phyloP scores from a whole-genome alignment of 2,797 vertebrate species.

The Paguma larvata region DNA sequence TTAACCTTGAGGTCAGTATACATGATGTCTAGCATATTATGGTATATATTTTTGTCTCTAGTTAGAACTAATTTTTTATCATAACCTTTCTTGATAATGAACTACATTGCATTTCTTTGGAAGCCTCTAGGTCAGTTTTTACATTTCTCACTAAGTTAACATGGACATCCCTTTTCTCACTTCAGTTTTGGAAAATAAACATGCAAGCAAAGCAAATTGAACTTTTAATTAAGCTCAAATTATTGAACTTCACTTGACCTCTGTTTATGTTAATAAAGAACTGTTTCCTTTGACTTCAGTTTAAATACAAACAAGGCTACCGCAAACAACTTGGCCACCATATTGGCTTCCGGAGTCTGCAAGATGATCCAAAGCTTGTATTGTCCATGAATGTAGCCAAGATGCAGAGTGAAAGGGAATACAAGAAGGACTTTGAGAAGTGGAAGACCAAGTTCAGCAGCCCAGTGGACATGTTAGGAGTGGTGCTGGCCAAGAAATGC shows the following conservation, averaged over 20 bases:
- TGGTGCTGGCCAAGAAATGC: constrained; percentile 92
- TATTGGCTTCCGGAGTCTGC: constrained; percentile 93
- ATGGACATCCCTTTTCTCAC: not conserved
- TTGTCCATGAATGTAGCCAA: constrained; percentile 96
- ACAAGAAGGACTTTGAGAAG: constrained; percentile 96
- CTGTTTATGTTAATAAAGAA: constrained; percentile 52
- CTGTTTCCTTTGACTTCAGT: constrained; percentile 88
- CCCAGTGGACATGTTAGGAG: constrained; percentile 96
- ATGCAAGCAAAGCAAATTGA: not conserved
- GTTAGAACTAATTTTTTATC: constrained; percentile 39
- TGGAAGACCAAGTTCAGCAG: constrained; percentile 94
- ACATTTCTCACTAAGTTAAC: constrained; percentile 44
- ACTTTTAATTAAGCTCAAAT: not conserved
- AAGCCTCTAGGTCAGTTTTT: constrained; percentile 20
- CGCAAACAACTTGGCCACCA: constrained; percentile 95
- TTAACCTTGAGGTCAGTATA: not conserved
- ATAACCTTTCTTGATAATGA: constrained; percentile 24
- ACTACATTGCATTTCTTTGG: not conserved
- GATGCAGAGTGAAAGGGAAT: constrained; percentile 95
- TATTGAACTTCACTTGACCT: not conserved
- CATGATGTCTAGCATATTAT: not conserved
- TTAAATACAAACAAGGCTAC: constrained; percentile 96
- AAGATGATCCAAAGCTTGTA: constrained; percentile 96
- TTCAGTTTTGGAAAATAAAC: constrained; percentile 21
- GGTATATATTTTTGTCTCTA: not conserved